Conservation (phyloP, 2,113 vertebrate genomes). For the Ptilonorhynchus violaceus region DNA sequence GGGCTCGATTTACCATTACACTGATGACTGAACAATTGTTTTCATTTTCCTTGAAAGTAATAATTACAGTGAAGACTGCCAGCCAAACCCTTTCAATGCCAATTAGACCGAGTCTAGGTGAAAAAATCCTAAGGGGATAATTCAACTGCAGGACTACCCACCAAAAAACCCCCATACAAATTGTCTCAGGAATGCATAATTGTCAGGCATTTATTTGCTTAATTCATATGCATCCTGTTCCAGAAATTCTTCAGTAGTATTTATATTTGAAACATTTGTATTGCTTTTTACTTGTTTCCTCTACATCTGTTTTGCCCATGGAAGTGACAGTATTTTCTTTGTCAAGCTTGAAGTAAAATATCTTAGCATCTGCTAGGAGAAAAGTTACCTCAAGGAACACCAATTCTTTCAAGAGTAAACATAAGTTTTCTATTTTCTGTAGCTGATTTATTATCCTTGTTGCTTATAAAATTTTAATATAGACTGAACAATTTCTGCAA, state of each 20-base stretch:
- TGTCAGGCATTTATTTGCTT: background rate
- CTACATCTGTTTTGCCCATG: background rate
- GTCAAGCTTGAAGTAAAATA: background rate
- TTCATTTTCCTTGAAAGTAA: slow-evolving; percentile 18
- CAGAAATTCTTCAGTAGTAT: background rate
- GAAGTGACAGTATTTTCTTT: background rate
- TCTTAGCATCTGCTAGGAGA: background rate
- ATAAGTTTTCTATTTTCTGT: background rate
- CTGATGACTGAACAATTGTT: background rate
- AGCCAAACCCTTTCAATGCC: background rate
- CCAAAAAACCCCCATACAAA: background rate
- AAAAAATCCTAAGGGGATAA: background rate
- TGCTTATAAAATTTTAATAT: background rate
- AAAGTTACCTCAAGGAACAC: background rate
- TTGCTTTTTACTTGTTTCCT: background rate
- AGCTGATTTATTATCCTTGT: background rate
- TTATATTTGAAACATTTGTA: background rate
- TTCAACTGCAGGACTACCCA: background rate
- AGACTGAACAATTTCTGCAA: background rate
- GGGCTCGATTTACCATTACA: background rate
- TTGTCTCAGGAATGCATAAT: background rate
- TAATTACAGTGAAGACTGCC: background rate
- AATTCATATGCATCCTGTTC: background rate
- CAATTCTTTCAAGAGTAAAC: background rate
- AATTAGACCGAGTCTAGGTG: background rate